phyloP scores from a whole-genome alignment of 2,113 vertebrate genomes.

The Nettapus auritus region DNA sequence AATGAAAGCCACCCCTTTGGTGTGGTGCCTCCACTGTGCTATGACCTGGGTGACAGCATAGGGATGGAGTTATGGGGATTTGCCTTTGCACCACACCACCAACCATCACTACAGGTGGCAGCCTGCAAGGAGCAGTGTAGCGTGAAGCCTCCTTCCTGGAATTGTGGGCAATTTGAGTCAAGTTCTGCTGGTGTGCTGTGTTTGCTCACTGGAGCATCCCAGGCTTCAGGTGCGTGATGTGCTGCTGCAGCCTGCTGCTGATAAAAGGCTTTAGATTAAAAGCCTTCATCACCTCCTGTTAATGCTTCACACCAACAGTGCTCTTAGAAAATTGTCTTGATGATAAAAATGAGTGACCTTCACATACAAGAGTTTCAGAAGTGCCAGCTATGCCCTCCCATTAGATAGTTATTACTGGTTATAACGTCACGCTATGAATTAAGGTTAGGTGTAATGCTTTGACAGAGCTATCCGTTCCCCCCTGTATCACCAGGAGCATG shows the following conservation, averaged over 20 bases:
- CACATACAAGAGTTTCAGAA: background rate
- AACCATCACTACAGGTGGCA: background rate
- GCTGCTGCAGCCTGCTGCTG: background rate
- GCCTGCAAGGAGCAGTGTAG: background rate
- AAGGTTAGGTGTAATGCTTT: background rate
- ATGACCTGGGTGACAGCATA: accelerated
- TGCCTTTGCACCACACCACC: background rate
- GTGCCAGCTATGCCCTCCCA: background rate
- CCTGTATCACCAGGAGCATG: accelerated
- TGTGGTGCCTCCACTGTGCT: accelerated
- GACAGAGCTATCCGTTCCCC: background rate
- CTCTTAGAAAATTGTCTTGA: constrained; percentile 24
- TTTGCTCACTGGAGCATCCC: constrained; percentile 9
- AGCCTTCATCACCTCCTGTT: background rate
- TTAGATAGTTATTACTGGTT: constrained; percentile 17
- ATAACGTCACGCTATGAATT: constrained; percentile 16
- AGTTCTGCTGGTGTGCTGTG: accelerated
- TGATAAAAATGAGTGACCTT: constrained; percentile 54
- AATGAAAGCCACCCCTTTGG: background rate
- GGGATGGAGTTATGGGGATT: background rate
- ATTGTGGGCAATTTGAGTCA: background rate
- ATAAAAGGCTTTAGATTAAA: constrained; percentile 38
- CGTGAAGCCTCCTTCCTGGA: background rate
- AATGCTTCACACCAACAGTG: background rate
- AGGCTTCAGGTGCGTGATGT: background rate